Base-by-base conservation (phyloP, 1,140 invertebrate genomes). In the Drosophila azteca region DNA sequence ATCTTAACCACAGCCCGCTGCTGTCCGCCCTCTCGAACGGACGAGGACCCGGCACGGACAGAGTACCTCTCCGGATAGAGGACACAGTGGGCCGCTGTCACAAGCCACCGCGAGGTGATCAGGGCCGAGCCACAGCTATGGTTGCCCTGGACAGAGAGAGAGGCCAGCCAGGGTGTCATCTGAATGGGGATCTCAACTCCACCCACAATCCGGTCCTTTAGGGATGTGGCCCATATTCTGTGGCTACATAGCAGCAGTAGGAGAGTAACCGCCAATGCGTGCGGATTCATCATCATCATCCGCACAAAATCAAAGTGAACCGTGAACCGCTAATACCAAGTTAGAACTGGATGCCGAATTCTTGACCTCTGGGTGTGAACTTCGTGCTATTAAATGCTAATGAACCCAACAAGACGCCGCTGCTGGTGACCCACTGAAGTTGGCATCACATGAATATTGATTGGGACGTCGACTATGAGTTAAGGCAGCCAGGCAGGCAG, bases 21-120 rank as follows among this genome's bases (percentile, higher is more conserved):
- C 7, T 46, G 66, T 2, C 78, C 78, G 9, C 22, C 61, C 11
- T 41, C 26, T 2, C 48, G 35, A 15, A 58, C 26, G 9, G 6
- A 48, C 3, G 9, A 20, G 3, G 78, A 80, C 17, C 78, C 78
- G n/a, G 62, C 78, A 3, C 78, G 66, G 0, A 80, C 77, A 0
- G 45, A 43, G 46, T 80, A 65, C 7, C 17, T 43, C 6, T n/a
- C 52, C 6, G 57, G 45, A 54, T 61, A 60, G 8, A 63, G 29
- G 2, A 81, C 77, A 31, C 78, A 81, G 39, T 81, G 78, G 0
- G 53, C 78, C 0, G 78, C 78, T 6, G 78, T 81, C 15, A 81
- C 24, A 15, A 81, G 13, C 78, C 78, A 81, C 1, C 20, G 58
- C 0, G 45, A 7, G 0, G 61, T 67, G 15, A 81, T 76, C 24